Conservation (phyloP, 2,797 vertebrate genomes). For the Adelosebastes latens region DNA sequence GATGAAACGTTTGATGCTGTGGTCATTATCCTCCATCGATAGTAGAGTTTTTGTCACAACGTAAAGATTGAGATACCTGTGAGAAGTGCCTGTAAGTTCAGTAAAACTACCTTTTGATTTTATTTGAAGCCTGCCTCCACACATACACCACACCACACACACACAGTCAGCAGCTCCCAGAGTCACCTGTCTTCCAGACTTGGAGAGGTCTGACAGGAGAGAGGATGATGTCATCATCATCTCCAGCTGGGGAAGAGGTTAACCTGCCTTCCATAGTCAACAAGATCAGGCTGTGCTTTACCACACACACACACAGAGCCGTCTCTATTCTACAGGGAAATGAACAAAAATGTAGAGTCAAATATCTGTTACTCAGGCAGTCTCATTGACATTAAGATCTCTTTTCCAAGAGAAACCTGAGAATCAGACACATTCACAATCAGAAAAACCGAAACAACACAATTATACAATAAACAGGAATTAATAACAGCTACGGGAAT, state of each 20-base stretch:
- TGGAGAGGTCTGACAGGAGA: slow-evolving; percentile 53
- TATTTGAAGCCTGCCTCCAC: not conserved
- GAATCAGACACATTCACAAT: not conserved
- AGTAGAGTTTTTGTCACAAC: not conserved
- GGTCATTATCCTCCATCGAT: slow-evolving; percentile 17
- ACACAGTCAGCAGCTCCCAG: slow-evolving; percentile 1
- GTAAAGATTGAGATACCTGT: slow-evolving; percentile 20
- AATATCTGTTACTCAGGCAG: not conserved
- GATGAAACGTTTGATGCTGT: slow-evolving; percentile 35
- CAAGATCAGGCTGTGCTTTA: slow-evolving; percentile 38
- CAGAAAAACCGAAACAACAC: no score
- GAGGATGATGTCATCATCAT: slow-evolving; percentile 65
- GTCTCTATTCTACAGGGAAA: slow-evolving; percentile 1
- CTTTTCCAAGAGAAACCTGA: no score
- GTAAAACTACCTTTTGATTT: slow-evolving; percentile 6
- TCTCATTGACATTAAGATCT: no score
- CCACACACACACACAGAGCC: not conserved
- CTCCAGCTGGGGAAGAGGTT: slow-evolving; percentile 70
- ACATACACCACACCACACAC: not conserved
- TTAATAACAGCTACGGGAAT: no score
- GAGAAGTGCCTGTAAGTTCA: not conserved
- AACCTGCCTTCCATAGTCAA: slow-evolving; percentile 62
- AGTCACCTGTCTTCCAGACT: slow-evolving; percentile 33
- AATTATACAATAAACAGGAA: no score
- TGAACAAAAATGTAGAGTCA: not conserved